A percentile compares a stretch with the other conserved stretches of the same genome.
phyloP scores from a whole-genome alignment of 2,797 vertebrate genomes.

The Amniataba percoides region DNA sequence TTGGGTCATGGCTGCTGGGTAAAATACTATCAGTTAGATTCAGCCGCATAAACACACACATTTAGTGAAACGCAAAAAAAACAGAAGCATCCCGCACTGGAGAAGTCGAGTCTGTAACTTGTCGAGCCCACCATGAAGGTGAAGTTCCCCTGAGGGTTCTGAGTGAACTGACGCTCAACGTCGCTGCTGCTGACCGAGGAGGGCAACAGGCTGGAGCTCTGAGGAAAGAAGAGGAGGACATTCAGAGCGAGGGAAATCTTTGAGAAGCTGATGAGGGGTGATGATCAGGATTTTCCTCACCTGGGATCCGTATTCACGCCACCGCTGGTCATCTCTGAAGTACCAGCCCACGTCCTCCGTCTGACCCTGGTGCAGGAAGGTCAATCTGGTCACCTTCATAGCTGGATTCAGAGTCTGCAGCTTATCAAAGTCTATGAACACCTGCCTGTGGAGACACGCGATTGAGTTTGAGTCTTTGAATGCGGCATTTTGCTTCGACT shows the following conservation, averaged over 20 bases:
- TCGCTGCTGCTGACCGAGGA: constrained; percentile 70
- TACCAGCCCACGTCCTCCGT: constrained; percentile 77
- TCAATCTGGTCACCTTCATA: constrained; percentile 57
- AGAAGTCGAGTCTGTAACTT: constrained; percentile 69
- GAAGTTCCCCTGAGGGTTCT: constrained; percentile 53
- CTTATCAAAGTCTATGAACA: constrained; percentile 78
- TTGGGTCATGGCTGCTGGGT: constrained; percentile 78
- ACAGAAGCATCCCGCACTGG: constrained; percentile 46
- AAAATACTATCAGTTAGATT: background rate
- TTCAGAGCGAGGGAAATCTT: background rate
- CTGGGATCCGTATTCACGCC: constrained; percentile 79
- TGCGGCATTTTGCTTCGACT: background rate
- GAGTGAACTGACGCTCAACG: constrained; percentile 66
- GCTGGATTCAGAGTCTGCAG: constrained; percentile 42
- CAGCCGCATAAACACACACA: background rate
- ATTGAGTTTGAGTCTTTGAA: background rate
- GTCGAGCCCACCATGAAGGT: constrained; percentile 64
- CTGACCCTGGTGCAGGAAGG: constrained; percentile 49
- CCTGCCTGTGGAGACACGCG: constrained; percentile 49
- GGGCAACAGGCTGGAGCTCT: constrained; percentile 39
- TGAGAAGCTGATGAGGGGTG: background rate
- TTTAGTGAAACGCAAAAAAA: background rate
- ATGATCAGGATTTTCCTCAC: constrained; percentile 38
- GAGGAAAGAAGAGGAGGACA: background rate
- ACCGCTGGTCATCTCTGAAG: constrained; percentile 75